Percentiles rank a stretch among this genome's conserved stretches.
Conservation (phyloP, 2,113 vertebrate genomes). For the Egretta garzetta region DNA sequence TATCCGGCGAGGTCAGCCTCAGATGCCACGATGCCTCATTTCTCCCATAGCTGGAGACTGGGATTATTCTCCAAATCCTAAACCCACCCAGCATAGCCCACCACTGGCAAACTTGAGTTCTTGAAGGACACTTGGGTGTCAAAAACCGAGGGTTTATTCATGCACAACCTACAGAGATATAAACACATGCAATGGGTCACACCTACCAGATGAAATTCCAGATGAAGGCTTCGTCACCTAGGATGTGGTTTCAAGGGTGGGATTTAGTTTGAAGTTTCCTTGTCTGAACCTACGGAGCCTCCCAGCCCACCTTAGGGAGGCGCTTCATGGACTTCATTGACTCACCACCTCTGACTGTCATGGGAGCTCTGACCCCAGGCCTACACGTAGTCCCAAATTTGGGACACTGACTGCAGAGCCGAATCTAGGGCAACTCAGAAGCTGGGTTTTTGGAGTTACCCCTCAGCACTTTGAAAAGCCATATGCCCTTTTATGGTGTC, state of each 20-base stretch:
- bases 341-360: background rate
- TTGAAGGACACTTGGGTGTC: background rate
- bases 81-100: background rate
- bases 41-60: background rate
- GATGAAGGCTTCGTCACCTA: fast-evolving
- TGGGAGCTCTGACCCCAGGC: background rate
- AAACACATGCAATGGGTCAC: background rate
- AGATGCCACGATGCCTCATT: background rate
- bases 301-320: background rate
- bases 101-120: background rate
- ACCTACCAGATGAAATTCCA: background rate
- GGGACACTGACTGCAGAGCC: background rate
- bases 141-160: background rate
- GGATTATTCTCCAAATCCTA: background rate
- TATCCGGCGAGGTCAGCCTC: background rate
- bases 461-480: background rate
- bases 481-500: background rate
- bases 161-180: background rate
- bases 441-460: background rate
- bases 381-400: fast-evolving
- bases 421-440: background rate
- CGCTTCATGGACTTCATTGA: background rate
- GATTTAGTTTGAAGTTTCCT: background rate
- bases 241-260: too few relatives aligned
- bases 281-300: background rate